phyloP scores from a whole-genome alignment of 2,113 vertebrate species.

The Bujurquina vittata region DNA sequence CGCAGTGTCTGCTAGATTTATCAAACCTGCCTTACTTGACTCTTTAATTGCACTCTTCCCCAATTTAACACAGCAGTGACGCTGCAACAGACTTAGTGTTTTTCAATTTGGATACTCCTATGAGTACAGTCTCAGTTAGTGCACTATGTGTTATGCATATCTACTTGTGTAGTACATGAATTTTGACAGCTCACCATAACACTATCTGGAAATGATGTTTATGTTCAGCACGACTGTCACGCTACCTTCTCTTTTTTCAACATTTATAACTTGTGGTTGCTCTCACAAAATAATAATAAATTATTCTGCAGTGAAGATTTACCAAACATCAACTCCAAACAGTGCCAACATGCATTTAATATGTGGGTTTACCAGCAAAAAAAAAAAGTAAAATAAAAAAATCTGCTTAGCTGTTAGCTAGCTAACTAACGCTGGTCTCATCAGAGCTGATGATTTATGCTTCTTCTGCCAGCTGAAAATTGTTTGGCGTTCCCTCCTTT shows the following conservation, averaged over 20 bases:
- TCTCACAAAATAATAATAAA: neutral
- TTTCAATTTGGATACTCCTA: too few species aligned
- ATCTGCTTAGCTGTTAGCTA: neutral
- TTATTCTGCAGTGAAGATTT: neutral
- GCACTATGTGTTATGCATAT: neutral
- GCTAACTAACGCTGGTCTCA: fast-evolving
- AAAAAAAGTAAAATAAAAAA: neutral
- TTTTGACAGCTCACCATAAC: neutral
- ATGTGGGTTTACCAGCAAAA: neutral
- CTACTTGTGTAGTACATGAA: neutral
- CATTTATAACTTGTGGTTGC: neutral
- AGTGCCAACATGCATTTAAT: too few species aligned
- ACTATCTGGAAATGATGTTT: neutral
- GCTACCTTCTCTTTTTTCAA: neutral
- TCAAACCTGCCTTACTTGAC: neutral
- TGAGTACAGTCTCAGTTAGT: neutral
- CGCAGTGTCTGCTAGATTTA: neutral
- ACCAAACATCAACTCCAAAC: neutral
- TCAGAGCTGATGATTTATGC: neutral
- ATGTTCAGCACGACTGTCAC: neutral
- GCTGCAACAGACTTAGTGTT: neutral
- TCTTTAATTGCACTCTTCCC: neutral
- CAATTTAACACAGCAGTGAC: neutral
- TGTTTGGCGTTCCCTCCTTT: too few species aligned
- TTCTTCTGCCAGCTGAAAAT: neutral